Conservation (phyloP, 2,113 vertebrate species). For the Ascaphus truei region DNA sequence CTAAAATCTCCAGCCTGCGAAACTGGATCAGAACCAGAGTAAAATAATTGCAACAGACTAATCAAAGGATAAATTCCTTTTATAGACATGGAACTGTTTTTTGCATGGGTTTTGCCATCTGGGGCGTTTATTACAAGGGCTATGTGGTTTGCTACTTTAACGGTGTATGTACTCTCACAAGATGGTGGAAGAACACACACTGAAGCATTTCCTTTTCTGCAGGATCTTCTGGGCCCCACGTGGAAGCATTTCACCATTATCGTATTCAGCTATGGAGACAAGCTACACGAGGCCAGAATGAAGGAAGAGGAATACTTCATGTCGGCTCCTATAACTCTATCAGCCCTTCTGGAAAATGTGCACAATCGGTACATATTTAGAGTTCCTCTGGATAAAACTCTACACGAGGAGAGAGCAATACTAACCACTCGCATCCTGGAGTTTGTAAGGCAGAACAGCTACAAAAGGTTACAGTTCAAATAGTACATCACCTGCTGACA, state of each 20-base stretch:
- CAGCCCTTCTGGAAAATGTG: conserved; percentile 51
- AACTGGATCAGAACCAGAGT: too few species aligned
- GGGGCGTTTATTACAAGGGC: too few species aligned
- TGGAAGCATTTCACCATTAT: conserved; percentile 70
- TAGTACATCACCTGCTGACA: not conserved
- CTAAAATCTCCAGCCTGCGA: too few species aligned
- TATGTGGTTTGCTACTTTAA: too few species aligned
- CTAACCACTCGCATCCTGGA: conserved; percentile 61
- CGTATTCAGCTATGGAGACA: conserved; percentile 73
- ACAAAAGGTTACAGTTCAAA: conserved; percentile 51
- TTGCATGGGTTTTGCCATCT: too few species aligned
- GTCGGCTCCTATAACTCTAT: conserved; percentile 52
- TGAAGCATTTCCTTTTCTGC: conserved; percentile 41
- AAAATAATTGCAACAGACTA: too few species aligned
- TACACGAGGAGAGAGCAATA: conserved; percentile 51
- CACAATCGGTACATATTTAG: conserved; percentile 62
- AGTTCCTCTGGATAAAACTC: conserved; percentile 53
- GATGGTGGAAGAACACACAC: too few species aligned
- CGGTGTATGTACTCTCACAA: too few species aligned
- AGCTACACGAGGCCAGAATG: conserved; percentile 57
- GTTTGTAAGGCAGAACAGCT: conserved; percentile 67
- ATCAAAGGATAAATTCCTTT: too few species aligned
- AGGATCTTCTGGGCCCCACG: conserved; percentile 72
- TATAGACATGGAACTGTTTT: too few species aligned
- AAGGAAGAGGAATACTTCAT: conserved; percentile 53